Evolutionary conservation across 2,113 vertebrate species (phyloP).

Genomic region (Tetrao urogallus): DNA sequence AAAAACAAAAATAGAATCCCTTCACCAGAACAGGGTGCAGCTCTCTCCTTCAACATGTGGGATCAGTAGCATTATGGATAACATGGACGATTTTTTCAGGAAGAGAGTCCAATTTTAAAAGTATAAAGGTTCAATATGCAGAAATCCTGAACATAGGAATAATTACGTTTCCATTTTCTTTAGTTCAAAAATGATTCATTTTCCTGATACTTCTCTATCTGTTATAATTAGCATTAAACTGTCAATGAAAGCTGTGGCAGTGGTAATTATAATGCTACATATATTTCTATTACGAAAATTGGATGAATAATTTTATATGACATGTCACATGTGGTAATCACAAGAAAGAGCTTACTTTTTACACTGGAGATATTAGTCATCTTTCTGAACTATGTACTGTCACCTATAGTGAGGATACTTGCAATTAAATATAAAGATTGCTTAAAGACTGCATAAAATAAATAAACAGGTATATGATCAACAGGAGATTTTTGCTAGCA

Average conservation of each 20-base stretch:
- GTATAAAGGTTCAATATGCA: accelerated
- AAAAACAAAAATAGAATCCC: neutral
- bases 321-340: neutral
- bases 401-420: neutral
- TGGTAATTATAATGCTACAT: neutral
- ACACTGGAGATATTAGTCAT: neutral
- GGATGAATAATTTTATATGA: neutral
- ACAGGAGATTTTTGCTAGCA: neutral
- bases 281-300: neutral
- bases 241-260: neutral
- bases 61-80: neutral
- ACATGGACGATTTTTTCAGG: neutral
- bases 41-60: neutral
- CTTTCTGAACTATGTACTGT: neutral
- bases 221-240: neutral
- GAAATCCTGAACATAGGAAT: neutral
- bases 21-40: neutral
- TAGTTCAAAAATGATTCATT: neutral
- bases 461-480: neutral
- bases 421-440: neutral
- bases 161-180: neutral
- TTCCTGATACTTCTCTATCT: neutral
- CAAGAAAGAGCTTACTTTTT: neutral
- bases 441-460: neutral
- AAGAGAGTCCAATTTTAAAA: neutral